Base-by-base conservation (phyloP, 2,797 vertebrate species). In the Phrynocephalus forsythii region DNA sequence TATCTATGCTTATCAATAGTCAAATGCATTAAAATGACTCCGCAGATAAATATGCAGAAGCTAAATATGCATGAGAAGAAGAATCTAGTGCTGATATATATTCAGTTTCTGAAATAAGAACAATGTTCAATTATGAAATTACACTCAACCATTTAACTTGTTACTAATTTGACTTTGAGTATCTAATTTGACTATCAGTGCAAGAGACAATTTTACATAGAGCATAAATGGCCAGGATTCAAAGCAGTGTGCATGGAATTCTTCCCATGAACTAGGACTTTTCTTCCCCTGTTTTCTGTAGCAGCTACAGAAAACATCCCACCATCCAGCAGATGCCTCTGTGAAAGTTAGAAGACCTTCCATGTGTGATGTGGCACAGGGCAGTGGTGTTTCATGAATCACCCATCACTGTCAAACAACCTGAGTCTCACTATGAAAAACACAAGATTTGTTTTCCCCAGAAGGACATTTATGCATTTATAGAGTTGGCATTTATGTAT, bases 1-100 rank as follows among this genome's bases (percentile, higher is more conserved):
- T 91, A 71, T 92, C 86, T 93, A 1, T 52, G 11, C 83, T 88
- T 85, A 88, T 88, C 87, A 81, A 88, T 85, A 85, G 87, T 93
- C 90, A 94, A 89, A 80, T 81, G 30, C 56, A 11, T 93, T 91
- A 56, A 73, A 84, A 80, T 80, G 78, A 33, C 71, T 87, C 81
- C 28, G 84, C 18, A 84, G 69, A 86, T 80, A 83, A 84, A 86
- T 86, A 56, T 75, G 44, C 63, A 67, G 30, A 52, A 67, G 67
- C 84, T 90, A 63, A 63, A 84, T 77, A 48, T 84, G 83, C 83
- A 76, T 87, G 48, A 68, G 44, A 81, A 80, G 33, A 44, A 90
- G 28, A 80, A 76, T 69, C n/a, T 22, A 50, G 30, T 16, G 16
- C 48, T 84, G 44, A 76, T 69, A 84, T 68, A 80, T 82, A 81